These are phyloP conservation scores for Condylura cristata DNA, from an alignment of 2,113 vertebrate genomes.

Conservation along the genomic window DNA sequence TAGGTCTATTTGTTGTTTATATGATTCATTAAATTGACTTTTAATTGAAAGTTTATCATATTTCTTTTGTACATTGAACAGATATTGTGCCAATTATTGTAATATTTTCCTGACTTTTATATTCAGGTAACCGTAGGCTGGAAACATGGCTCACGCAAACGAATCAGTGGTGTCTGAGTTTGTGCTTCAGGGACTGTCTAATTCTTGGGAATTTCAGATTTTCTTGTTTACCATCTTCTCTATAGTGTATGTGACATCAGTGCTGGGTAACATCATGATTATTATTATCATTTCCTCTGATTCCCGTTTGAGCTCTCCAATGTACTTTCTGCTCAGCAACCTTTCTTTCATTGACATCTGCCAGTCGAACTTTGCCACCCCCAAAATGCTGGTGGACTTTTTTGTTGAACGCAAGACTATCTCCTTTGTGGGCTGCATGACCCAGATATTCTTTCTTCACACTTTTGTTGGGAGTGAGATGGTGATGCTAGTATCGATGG, in stretches of 20 bases:
- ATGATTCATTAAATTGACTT: not conserved
- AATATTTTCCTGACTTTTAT: conserved; percentile 36
- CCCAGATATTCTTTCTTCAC: conserved; percentile 80
- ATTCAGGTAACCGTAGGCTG: conserved; percentile 2
- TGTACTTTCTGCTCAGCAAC: conserved; percentile 79
- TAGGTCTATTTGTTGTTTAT: not conserved
- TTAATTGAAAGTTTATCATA: not conserved
- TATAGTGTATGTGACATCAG: conserved; percentile 62
- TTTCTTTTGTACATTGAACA: not conserved
- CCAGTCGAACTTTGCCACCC: conserved; percentile 78
- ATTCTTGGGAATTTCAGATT: conserved; percentile 62
- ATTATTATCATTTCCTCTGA: conserved; percentile 69
- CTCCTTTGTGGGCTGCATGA: conserved; percentile 77
- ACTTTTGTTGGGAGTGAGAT: conserved; percentile 77
- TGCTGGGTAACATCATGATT: conserved; percentile 73
- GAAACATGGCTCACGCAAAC: conserved; percentile 67
- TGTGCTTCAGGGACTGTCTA: conserved; percentile 73
- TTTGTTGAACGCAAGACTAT: conserved; percentile 72
- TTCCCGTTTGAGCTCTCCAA: conserved; percentile 62
- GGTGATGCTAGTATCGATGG: conserved; percentile 79
- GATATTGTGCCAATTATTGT: not conserved
- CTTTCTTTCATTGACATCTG: conserved; percentile 80
- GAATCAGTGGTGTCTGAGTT: conserved; percentile 66
- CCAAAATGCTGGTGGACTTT: conserved; percentile 81
- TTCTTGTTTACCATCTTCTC: conserved; percentile 67